A percentile compares a stretch with the other conserved stretches of the same genome.
These are phyloP conservation scores for Chamaea fasciata DNA, from an alignment of 2,113 vertebrate genomes.

Conservation along the genomic window DNA sequence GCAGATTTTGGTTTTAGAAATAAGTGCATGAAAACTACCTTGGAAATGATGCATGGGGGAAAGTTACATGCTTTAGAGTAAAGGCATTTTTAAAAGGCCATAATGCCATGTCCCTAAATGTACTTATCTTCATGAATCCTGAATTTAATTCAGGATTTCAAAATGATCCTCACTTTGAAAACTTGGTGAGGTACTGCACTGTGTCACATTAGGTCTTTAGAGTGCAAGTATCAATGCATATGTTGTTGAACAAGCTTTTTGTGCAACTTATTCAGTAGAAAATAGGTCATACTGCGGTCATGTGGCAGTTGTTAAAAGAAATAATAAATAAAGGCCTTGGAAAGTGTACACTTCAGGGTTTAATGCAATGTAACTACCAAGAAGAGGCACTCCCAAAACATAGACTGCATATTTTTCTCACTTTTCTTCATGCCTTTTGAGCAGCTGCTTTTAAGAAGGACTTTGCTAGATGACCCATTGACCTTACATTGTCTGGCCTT, in stretches of 20 bases:
- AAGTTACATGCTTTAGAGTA: not conserved
- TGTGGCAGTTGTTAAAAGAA: not conserved
- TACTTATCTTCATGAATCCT: not conserved
- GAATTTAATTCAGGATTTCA: not conserved
- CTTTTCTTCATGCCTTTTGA: not conserved
- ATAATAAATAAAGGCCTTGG: not conserved
- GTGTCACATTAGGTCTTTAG: not conserved
- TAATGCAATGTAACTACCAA: not conserved
- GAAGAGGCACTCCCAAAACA: not conserved
- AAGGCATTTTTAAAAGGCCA: not conserved
- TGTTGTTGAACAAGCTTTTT: not conserved
- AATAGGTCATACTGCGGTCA: not conserved
- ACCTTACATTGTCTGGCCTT: not conserved
- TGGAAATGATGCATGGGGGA: not conserved
- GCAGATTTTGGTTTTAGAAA: not conserved
- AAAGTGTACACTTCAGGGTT: not conserved
- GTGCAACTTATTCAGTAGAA: not conserved
- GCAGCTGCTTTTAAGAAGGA: not conserved
- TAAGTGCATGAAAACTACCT: not conserved
- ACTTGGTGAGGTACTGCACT: not conserved
- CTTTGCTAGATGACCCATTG: not conserved
- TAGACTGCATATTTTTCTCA: not conserved
- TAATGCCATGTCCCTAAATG: not conserved
- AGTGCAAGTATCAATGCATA: not conserved
- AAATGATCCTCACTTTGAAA: not conserved